phyloP scores from a whole-genome alignment of 2,113 vertebrate species.

The Dicaeum eximium region DNA sequence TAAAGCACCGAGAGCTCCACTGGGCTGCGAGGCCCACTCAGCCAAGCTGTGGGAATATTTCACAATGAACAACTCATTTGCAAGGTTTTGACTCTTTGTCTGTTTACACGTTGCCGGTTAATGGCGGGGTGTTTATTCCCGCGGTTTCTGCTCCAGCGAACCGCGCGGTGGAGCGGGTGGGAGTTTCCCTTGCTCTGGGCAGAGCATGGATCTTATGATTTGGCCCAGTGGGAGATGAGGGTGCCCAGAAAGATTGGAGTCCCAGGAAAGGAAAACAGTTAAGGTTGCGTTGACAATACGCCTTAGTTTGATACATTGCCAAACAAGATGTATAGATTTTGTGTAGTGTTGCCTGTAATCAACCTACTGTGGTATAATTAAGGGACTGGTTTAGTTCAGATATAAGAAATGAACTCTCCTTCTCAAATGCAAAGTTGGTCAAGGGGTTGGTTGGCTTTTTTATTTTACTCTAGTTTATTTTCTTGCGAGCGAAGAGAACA shows the following conservation, averaged over 20 bases:
- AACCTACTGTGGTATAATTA: slow-evolving; percentile 18
- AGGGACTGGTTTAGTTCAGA: background rate
- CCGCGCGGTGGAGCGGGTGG: rapidly evolving
- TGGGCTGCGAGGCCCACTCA: slow-evolving; percentile 3
- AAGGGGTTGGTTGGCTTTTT: background rate
- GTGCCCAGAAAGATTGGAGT: background rate
- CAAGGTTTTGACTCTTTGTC: background rate
- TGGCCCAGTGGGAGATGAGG: background rate
- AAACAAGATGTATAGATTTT: slow-evolving; percentile 19
- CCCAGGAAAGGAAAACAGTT: background rate
- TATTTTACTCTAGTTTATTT: background rate
- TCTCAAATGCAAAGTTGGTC: slow-evolving; percentile 13
- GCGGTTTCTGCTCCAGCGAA: rapidly evolving
- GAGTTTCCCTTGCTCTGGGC: background rate
- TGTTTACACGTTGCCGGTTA: background rate
- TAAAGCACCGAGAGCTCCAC: background rate
- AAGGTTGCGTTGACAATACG: background rate
- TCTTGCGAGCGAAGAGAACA: background rate
- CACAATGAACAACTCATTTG: background rate
- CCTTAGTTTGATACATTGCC: background rate
- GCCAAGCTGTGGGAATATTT: slow-evolving; percentile 27
- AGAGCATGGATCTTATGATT: background rate
- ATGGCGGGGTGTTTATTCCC: background rate
- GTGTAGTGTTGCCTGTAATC: slow-evolving; percentile 37
- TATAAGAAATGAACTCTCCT: background rate